phyloP scores from a whole-genome alignment of 2,888 invertebrate species.

The Drosophila kuntzei region DNA sequence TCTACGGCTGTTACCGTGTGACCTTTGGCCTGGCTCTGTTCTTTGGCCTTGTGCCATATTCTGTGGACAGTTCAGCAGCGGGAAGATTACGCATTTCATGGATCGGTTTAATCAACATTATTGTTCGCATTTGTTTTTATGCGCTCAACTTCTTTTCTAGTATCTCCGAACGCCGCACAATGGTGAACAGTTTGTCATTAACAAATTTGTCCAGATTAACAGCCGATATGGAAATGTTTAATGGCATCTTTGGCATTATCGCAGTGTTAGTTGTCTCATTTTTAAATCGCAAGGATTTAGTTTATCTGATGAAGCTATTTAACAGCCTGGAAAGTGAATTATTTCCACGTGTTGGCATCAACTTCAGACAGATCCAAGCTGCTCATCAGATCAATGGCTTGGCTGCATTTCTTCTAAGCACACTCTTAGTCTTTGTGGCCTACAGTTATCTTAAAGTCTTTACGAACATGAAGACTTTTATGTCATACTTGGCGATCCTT shows the following conservation, averaged over 20 bases:
- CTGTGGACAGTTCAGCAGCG: slow-evolving; percentile 32
- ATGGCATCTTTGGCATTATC: slow-evolving; percentile 71
- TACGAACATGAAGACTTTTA: slow-evolving; percentile 11
- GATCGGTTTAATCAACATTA: slow-evolving; percentile 59
- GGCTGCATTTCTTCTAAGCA: slow-evolving; percentile 36
- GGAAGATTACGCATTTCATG: slow-evolving; percentile 35
- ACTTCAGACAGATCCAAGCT: slow-evolving; percentile 56
- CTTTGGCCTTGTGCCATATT: slow-evolving; percentile 74
- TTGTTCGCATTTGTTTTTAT: slow-evolving; percentile 60
- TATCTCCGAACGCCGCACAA: slow-evolving; percentile 41
- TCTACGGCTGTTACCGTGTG: slow-evolving; percentile 74
- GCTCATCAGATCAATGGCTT: slow-evolving; percentile 47
- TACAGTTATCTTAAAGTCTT: slow-evolving; percentile 62
- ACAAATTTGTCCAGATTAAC: slow-evolving; percentile 72
- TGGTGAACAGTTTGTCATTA: slow-evolving; percentile 72
- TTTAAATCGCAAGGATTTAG: slow-evolving; percentile 44
- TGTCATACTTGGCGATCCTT: slow-evolving; percentile 49
- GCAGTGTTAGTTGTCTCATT: slow-evolving; percentile 59
- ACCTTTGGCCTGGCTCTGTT: slow-evolving; percentile 60
- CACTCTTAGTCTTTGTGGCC: slow-evolving; percentile 49
- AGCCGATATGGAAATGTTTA: slow-evolving; percentile 73
- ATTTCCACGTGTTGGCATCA: slow-evolving; percentile 67
- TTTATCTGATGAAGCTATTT: slow-evolving; percentile 47
- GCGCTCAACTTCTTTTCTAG: slow-evolving; percentile 50
- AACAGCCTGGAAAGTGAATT: slow-evolving; percentile 63